Percentiles rank a stretch among this genome's conserved stretches.
Evolutionary conservation across 1,140 invertebrate species (phyloP).

Genomic region (Chironomus tepperi): DNA sequence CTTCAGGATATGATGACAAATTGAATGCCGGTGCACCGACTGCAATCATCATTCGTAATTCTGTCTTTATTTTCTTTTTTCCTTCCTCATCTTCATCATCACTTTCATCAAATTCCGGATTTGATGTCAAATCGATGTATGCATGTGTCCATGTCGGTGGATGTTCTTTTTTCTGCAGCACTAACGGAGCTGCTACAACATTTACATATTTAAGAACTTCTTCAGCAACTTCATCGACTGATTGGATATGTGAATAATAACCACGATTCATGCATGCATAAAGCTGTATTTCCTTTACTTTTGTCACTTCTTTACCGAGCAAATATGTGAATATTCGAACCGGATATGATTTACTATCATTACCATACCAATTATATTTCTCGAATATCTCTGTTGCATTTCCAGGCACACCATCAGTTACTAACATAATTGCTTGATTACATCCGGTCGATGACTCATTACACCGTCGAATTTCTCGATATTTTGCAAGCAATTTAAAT

Average conservation of each 20-base stretch:
- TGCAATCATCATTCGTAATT: constrained; percentile 64
- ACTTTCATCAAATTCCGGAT: constrained; percentile 36
- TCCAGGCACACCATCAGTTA: constrained; percentile 93
- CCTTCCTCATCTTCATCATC: constrained; percentile 39
- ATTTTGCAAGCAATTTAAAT: constrained; percentile 70
- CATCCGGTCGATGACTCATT: constrained; percentile 55
- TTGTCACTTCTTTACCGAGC: constrained; percentile 90
- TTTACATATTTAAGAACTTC: constrained; percentile 88
- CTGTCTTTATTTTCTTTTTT: constrained; percentile 27
- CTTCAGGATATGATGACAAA: constrained; percentile 49
- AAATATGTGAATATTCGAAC: constrained; percentile 96
- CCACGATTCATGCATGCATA: constrained; percentile 96
- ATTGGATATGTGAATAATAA: constrained; percentile 85
- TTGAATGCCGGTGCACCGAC: constrained; percentile 82
- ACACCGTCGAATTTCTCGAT: constrained; percentile 49
- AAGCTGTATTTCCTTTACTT: constrained; percentile 82
- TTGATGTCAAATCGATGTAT: constrained; percentile 73
- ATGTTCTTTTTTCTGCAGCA: constrained; percentile 63
- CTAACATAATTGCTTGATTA: constrained; percentile 97
- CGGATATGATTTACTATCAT: constrained; percentile 53
- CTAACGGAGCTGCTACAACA: constrained; percentile 79
- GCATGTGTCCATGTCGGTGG: constrained; percentile 83
- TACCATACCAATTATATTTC: constrained; percentile 66
- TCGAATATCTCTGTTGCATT: constrained; percentile 84
- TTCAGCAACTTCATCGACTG: constrained; percentile 85